Base-by-base conservation (phyloP, 2,888 invertebrate species). In the Linhomoeus sp. region DNA sequence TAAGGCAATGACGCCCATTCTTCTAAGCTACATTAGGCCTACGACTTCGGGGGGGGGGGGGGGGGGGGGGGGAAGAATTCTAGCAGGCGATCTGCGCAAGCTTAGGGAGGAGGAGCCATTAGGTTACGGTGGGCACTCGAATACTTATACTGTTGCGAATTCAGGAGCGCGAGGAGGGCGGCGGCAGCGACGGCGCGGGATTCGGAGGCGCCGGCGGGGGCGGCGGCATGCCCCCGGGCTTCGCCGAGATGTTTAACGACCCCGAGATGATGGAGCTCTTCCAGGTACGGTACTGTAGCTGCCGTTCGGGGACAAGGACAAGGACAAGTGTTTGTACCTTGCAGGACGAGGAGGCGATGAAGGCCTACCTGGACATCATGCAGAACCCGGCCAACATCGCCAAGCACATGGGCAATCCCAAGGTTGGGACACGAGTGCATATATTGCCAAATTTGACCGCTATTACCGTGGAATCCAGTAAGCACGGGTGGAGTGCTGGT, bases 371-470 rank as follows among this genome's bases (percentile, higher is more conserved):
- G 56, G 88, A 88, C 58, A 79, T 88, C 46, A 76, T 79, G 1
- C 58, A 72, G 36, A 85, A 90, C 68, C 87, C 88, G 14, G 75
- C 75, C 17, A 87, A 85, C 64, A 76, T 86, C 49, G 68, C 76
- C 43, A 88, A 90, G 66, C 85, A 90, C 63, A 78, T 81, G 49
- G 47, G 45, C 35, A 59, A 61, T 46, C 58, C 59, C 2, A 57
- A 57, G 46, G 51, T 60, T 24, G 2, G 41, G 7, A 9, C n/a
- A 5, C 23, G 12, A 9, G 7, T 20, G 41, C 9, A 9, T 23
- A 5, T 41, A 12, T 23, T 23, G 33, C 12, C 15, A 15, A 15
- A 12, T 33, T 33, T 33, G 33, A 12, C 15, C 9, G 9, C 12
- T 33, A 12, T 33, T 9, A 33, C 12, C 12, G 33, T 12, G 33